These are phyloP conservation scores for Phyllotis vaccarum DNA, from an alignment of 2,797 vertebrate species.

Conservation along the genomic window DNA sequence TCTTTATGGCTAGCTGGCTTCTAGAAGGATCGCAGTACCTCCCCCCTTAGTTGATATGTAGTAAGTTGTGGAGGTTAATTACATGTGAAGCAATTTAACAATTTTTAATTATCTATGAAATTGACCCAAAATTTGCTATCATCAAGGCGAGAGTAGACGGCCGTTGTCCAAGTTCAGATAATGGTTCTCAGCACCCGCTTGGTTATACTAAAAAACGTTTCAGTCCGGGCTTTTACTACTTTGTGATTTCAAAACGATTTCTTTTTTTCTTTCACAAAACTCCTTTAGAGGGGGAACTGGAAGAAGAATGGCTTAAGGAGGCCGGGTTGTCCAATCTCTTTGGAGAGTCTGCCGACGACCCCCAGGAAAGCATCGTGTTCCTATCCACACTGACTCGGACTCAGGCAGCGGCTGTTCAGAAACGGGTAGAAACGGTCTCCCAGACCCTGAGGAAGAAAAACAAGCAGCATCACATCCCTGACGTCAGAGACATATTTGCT, in stretches of 20 bases:
- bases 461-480: slow-evolving; percentile 94
- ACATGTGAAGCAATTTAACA: slow-evolving; percentile 74
- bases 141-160: slow-evolving; percentile 62
- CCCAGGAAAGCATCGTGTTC: slow-evolving; percentile 93
- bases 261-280: slow-evolving; percentile 18
- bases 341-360: slow-evolving; percentile 90
- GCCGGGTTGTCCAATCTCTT: slow-evolving; percentile 95
- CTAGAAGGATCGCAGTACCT: slow-evolving; percentile 21
- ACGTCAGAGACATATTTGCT: slow-evolving; percentile 98
- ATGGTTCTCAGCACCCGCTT: slow-evolving; percentile 32
- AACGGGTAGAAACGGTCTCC: slow-evolving; percentile 92
- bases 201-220: slow-evolving; percentile 3
- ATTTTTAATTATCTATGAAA: slow-evolving; percentile 73
- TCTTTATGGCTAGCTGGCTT: slow-evolving; percentile 48
- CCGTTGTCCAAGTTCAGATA: slow-evolving; percentile 67
- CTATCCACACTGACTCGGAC: slow-evolving; percentile 95
- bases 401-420: slow-evolving; percentile 95
- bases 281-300: slow-evolving; percentile 95
- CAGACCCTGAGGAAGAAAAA: slow-evolving; percentile 95
- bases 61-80: slow-evolving; percentile 76
- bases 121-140: slow-evolving; percentile 70
- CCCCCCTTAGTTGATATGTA: slow-evolving; percentile 67
- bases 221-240: background rate
- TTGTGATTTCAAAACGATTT: slow-evolving; percentile 14
- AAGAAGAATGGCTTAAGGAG: slow-evolving; percentile 97